Evolutionary conservation across 2,113 vertebrate species (phyloP), one percentile per base, ranked within the genome.

Genomic region (Saccopteryx leptura): DNA sequence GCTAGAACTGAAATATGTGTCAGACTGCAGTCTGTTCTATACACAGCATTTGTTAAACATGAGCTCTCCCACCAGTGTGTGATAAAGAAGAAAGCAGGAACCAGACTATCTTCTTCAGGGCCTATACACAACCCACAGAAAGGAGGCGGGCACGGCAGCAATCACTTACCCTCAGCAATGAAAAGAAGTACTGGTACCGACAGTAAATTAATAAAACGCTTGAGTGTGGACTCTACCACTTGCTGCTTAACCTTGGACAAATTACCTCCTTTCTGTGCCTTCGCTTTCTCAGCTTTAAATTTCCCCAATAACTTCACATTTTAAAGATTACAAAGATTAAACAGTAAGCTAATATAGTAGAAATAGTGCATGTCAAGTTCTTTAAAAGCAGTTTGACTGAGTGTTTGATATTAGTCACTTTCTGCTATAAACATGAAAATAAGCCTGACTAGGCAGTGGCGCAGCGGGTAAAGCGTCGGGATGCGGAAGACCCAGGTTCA

Each of bases 251-350:
- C n/a, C 21, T 48, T 88, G 14, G 52, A 60, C 21, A 71, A 71
- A 68, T 26, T 68, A 79, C 23, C 56, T 84, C 76, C 54, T 60
- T 82, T 93, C 50, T 66, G 26, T 39, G 63, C 7, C 24, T 71
- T 54, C 7, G 66, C n/a, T 89, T 66, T 18, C 39, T 91, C 46
- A 78, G 39, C 60, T 83, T 89, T 83, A 75, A 74, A 71, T 33
- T 65, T 83, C 11, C 26, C 56, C 39, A 75, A 31, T 66, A 84
- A 93, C 33, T 9, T 63, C 13, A 52, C 12, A 84, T 83, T 90
- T 88, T 80, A 68, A 96, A 96, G n/a, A 71, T 6, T 94, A 2
- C 50, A 76, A 80, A 78, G 61, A 88, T 71, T 95, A 95, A 94
- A 78, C 33, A 61, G 39, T 68, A 83, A 74, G 31, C 9, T 48